phyloP scores from a whole-genome alignment of 2,797 vertebrate species.

The Pangasius sanitwongsei region DNA sequence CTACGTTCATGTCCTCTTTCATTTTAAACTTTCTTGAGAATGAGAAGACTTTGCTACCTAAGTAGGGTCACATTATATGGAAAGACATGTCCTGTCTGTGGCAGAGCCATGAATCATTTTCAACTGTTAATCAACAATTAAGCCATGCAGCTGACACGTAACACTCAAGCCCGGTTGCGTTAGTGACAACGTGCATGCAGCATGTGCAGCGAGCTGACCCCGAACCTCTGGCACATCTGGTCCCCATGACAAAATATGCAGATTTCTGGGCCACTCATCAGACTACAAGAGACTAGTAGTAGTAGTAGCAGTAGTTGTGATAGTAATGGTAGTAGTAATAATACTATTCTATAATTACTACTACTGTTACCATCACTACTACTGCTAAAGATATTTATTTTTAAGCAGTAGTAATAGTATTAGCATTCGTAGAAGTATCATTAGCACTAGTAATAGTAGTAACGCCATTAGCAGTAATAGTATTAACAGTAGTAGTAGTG shows the following conservation, averaged over 20 bases:
- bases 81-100: not conserved
- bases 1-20: conserved; percentile 58
- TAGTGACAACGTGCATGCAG: not conserved
- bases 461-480: not conserved
- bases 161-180: not conserved
- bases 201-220: conserved; percentile 17
- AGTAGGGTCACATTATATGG: not conserved
- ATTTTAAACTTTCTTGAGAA: not conserved
- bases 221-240: not conserved
- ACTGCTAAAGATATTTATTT: no score
- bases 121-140: not conserved
- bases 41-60: not conserved
- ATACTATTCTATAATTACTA: no score
- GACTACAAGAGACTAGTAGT: not conserved
- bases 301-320: not conserved
- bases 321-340: not conserved
- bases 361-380: no score
- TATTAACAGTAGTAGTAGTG: not conserved
- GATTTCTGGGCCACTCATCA: not conserved
- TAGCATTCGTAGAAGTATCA: not conserved
- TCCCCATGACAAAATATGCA: not conserved
- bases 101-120: conserved; percentile 1
- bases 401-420: not conserved
- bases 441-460: not conserved
- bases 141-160: not conserved